A percentile compares a stretch with the other conserved stretches of the same genome.
Conservation (phyloP, 2,113 vertebrate species). For the Muscicapa adusta region DNA sequence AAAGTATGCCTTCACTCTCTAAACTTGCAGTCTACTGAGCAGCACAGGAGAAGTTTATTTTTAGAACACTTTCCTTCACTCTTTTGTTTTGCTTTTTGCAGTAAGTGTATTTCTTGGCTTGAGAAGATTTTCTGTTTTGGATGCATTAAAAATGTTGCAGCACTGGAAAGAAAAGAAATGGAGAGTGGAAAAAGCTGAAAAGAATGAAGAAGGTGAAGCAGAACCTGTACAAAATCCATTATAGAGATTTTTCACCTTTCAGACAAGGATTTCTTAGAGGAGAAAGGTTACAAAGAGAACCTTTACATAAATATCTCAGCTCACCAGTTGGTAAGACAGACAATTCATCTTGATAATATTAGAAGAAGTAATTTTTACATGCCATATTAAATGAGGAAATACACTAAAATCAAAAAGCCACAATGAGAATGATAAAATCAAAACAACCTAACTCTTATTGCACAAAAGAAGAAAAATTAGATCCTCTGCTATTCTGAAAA, state of each 20-base stretch:
- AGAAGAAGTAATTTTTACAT: not conserved
- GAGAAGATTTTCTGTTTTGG: not conserved
- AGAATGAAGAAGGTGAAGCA: not conserved
- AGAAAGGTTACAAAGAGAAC: not conserved
- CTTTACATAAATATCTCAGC: not conserved
- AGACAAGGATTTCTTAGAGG: not conserved
- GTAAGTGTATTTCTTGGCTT: not conserved
- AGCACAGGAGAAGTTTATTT: not conserved
- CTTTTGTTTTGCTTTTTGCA: not conserved
- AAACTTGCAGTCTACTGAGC: not conserved
- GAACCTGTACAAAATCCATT: not conserved
- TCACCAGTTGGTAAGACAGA: not conserved
- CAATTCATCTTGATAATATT: not conserved
- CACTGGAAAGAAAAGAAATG: not conserved
- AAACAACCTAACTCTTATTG: not conserved
- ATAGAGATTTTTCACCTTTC: not conserved
- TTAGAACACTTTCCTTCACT: not conserved
- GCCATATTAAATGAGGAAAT: not conserved
- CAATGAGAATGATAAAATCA: not conserved
- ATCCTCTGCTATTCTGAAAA: not conserved
- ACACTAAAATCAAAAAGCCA: not conserved
- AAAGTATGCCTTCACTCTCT: not conserved
- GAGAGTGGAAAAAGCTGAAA: not conserved
- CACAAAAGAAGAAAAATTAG: not conserved
- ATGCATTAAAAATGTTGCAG: not conserved